These are phyloP conservation scores for Epizoanthus ramosus DNA, from an alignment of 92 coral and sea anemone species.

Conservation along the genomic window DNA sequence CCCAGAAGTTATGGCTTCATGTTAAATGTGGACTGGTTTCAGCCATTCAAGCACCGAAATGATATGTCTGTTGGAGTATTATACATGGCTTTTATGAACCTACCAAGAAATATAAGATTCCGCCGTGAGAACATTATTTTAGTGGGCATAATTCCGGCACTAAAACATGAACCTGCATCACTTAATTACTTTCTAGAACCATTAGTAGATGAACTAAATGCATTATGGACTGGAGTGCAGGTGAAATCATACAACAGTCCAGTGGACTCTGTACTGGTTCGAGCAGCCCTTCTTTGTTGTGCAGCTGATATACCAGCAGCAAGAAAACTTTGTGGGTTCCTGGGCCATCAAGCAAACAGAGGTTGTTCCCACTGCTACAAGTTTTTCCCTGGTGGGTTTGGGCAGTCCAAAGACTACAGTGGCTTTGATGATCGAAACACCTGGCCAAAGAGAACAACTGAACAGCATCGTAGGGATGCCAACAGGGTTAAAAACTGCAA, in stretches of 20 bases:
- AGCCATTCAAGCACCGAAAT: conserved; percentile 54
- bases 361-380: conserved; percentile 63
- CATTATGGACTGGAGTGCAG: conserved; percentile 57
- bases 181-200: conserved; percentile 55
- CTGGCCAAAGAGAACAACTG: conserved; percentile 57
- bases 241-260: conserved; percentile 25
- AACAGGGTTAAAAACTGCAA: conserved; percentile 47
- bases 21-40: conserved; percentile 51
- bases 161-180: conserved; percentile 50
- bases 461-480: conserved; percentile 55
- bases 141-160: conserved; percentile 62
- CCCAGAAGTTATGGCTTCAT: conserved; percentile 51
- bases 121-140: conserved; percentile 32
- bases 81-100: conserved; percentile 54
- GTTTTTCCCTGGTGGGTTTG: conserved; percentile 61
- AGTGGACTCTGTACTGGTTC: conserved; percentile 12
- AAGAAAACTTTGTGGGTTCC: conserved; percentile 70
- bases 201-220: conserved; percentile 52
- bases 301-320: conserved; percentile 72
- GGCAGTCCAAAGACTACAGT: conserved; percentile 56
- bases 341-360: conserved; percentile 54
- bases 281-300: conserved; percentile 64
- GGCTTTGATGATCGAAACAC: conserved; percentile 53
- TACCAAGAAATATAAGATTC: conserved; percentile 50
- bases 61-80: conserved; percentile 52